Evolutionary conservation across 1,140 invertebrate genomes (phyloP).

Genomic region (Drosophila erecta): DNA sequence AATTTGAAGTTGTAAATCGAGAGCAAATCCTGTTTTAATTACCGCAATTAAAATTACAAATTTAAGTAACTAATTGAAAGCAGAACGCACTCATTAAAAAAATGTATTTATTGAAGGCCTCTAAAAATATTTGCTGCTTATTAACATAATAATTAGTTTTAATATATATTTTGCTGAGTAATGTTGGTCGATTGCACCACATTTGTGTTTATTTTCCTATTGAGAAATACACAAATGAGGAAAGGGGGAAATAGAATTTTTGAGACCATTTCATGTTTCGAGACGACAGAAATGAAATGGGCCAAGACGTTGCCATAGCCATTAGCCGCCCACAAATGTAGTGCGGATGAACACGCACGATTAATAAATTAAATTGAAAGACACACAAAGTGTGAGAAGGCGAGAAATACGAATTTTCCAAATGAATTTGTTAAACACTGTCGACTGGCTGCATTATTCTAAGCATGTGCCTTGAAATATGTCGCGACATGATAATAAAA

Average conservation of each 20-base stretch:
- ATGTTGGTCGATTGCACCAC: slow-evolving; percentile 7
- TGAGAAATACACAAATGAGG: slow-evolving; percentile 48
- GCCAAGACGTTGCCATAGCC: slow-evolving; percentile 35
- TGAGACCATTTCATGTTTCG: slow-evolving; percentile 32
- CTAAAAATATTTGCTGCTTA: too few species aligned
- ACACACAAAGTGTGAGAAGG: slow-evolving; percentile 61
- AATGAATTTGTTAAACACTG: slow-evolving; percentile 70
- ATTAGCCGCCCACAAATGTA: slow-evolving; percentile 69
- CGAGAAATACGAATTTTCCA: slow-evolving; percentile 36
- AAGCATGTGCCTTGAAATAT: slow-evolving; percentile 69
- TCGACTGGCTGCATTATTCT: slow-evolving; percentile 59
- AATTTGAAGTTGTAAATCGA: slow-evolving; percentile 1
- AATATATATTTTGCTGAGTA: too few species aligned
- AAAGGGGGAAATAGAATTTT: slow-evolving; percentile 21
- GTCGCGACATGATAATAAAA: slow-evolving; percentile 81
- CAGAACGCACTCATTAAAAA: neutral
- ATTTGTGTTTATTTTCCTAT: slow-evolving; percentile 33
- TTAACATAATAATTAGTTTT: too few species aligned
- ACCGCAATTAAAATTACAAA: slow-evolving; percentile 13
- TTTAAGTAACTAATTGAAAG: slow-evolving; percentile 8
- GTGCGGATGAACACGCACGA: slow-evolving; percentile 69
- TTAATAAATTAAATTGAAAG: slow-evolving; percentile 83
- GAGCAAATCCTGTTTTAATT: slow-evolving; percentile 13
- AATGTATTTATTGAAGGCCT: too few species aligned
- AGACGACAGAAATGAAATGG: slow-evolving; percentile 56